A percentile compares a stretch with the other conserved stretches of the same genome.
phyloP scores from a whole-genome alignment of 2,888 invertebrate species.

The Melanostoma scalare region DNA sequence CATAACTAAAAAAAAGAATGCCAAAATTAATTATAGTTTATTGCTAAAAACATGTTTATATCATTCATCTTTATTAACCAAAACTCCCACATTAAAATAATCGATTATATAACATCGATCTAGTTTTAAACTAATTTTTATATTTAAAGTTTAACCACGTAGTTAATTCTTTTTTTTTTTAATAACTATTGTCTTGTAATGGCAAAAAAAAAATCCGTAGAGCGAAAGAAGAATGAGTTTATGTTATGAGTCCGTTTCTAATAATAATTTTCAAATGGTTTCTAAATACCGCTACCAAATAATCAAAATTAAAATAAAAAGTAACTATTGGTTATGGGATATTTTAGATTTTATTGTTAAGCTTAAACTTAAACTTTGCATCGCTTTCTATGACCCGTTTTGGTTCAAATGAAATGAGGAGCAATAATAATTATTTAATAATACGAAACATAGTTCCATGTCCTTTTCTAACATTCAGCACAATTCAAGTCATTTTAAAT shows the following conservation, averaged over 20 bases:
- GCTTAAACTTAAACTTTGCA: slow-evolving; percentile 54
- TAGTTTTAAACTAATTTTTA: slow-evolving; percentile 27
- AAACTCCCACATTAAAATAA: slow-evolving; percentile 32
- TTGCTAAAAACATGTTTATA: slow-evolving; percentile 42
- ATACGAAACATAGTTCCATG: slow-evolving; percentile 17
- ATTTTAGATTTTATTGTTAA: slow-evolving; percentile 29
- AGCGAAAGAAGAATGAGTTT: too few relatives aligned
- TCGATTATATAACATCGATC: slow-evolving; percentile 26
- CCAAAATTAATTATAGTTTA: slow-evolving; percentile 38
- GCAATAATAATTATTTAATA: slow-evolving; percentile 1
- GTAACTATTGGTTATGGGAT: slow-evolving; percentile 60
- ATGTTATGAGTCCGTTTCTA: too few relatives aligned
- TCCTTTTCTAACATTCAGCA: slow-evolving; percentile 68
- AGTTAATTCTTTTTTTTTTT: slow-evolving; percentile 9
- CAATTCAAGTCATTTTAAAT: slow-evolving; percentile 48
- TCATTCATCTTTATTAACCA: slow-evolving; percentile 68
- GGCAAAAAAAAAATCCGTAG: too few relatives aligned
- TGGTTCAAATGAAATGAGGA: slow-evolving; percentile 6
- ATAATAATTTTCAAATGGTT: too few relatives aligned
- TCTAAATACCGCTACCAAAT: slow-evolving; percentile 22
- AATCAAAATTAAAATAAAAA: slow-evolving; percentile 9
- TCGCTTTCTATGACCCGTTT: slow-evolving; percentile 53
- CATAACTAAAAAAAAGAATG: slow-evolving; percentile 30
- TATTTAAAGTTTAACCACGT: slow-evolving; percentile 13
- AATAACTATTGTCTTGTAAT: not conserved